Evolutionary conservation across 2,888 invertebrate species (phyloP), one percentile per base, ranked within the genome.

Genomic region (Lordiphosa fenestrarum): DNA sequence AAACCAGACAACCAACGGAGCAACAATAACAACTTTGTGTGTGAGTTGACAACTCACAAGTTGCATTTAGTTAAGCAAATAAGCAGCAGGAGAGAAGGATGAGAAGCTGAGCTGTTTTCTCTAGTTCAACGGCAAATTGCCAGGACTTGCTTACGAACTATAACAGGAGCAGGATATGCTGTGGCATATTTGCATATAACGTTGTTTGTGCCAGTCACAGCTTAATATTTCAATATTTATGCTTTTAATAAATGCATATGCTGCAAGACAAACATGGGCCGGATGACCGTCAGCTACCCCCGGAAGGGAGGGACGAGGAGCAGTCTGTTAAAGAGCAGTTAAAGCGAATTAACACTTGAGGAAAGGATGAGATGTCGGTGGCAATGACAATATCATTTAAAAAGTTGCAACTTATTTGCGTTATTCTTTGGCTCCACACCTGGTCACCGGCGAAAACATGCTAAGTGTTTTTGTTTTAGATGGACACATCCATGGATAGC

Each of bases 61-160:
- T 81, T 84, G 81, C 82, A 77, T 84, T 84, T 84, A 84, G 84
- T 82, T 73, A 77, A 76, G 77, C 84, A 77, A 77, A 77, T 77
- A 77, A 64, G 76, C 51, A 53, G 13, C 51, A 53, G 13, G 7
- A 10, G 7, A 10, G 15, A 25, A 44, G 44, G 6, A 21, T 9
- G 3, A 36, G 10, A 4, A 36, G 12, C 35, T 47, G 35, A 36
- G 30, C 30, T 30, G 30, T 9, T 30, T 30, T 30, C 30, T 30
- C 30, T 30, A 30, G 30, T 10, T 10, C 9, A 30, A 30, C 30
- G 46, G 35, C 46, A n/a, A 64, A 80, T 70, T 83, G 72, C 60
- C 64, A 59, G 53, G 44, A 59, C 60, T 71, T 68, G 55, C 68
- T 54, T 55, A 46, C n/a, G 47, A 40, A 7, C 40, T 13, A 9